phyloP scores from a whole-genome alignment of 2,888 invertebrate genomes.

The Papilio protenor region DNA sequence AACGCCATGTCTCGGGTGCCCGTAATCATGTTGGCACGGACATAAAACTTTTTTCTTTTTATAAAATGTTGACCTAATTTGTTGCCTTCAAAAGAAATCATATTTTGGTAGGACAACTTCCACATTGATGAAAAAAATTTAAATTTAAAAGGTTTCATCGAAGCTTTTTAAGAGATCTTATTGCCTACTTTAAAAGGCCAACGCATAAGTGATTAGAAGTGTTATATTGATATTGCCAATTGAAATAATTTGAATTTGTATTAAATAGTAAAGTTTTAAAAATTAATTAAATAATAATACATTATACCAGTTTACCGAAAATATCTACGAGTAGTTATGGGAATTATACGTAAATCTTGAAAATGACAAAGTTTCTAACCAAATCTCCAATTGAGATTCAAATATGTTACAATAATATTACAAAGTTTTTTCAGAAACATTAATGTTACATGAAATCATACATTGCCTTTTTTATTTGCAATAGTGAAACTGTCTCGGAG shows the following conservation, averaged over 20 bases:
- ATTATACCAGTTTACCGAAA: background rate
- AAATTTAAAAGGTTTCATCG: background rate
- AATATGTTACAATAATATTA: background rate
- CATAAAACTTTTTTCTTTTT: slow-evolving; percentile 8
- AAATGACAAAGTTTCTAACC: too few relatives aligned
- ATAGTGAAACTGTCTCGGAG: slow-evolving; percentile 56
- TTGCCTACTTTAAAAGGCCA: background rate
- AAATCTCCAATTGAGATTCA: background rate
- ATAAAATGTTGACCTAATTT: slow-evolving; percentile 4
- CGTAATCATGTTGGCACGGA: background rate
- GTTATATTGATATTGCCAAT: too few relatives aligned
- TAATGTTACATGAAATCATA: slow-evolving; percentile 2
- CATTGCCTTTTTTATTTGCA: slow-evolving; percentile 14
- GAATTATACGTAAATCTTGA: too few relatives aligned
- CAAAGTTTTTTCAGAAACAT: background rate
- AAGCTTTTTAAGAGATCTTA: background rate
- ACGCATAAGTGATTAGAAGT: background rate
- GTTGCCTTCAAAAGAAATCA: background rate
- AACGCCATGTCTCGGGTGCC: background rate
- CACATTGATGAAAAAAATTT: background rate
- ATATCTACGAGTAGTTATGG: background rate
- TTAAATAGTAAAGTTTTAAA: background rate
- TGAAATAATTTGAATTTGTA: background rate
- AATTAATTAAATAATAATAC: too few relatives aligned
- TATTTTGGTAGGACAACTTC: background rate